Base-by-base conservation (phyloP, 2,797 vertebrate genomes). In the Hemitrygon akajei region DNA sequence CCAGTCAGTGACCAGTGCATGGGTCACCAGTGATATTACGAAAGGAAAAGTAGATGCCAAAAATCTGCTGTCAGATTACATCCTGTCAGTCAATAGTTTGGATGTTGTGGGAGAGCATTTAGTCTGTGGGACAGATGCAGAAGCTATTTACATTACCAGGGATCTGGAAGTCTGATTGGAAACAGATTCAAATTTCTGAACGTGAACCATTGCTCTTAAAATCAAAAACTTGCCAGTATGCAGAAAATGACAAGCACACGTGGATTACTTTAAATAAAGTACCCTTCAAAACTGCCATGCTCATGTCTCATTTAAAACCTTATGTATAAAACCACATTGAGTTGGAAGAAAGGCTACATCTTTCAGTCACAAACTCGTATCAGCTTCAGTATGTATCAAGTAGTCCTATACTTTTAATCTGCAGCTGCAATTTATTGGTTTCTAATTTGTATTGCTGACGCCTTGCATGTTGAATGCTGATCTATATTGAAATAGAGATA, bases 91-190 rank as follows among this genome's bases (percentile, higher is more conserved):
- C 91, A 99, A 99, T 96, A 99, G 97, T 94, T 94, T 99, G 95
- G 99, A 99, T 93, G 96, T 99, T 94, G 97, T 99, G 11, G 98
- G 98, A 95, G 97, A 98, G 56, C 98, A 97, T 96, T 97, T 99
- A 30, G 98, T 99, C 5, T 99, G 98, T 86, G 98, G 99, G 94
- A 99, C 98, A 10, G 98, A 99, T 0, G 97, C 98, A 94, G 99
- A 99, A 95, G 98, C 98, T 16, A 97, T 99, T 95, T 99, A 99
- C 94, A 97, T 99, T 94, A 98, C 98, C 95, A 98, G 97, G 96
- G 97, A 97, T 37, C 95, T 97, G 87, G 96, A 96, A 16, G 95
- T 98, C 93, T 97, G 95, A 95, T 94, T 34, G 37, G 34, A 71
- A 63, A 14, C 30, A 77, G 77, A 75, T 93, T 71, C 40, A 93